A percentile compares a stretch with the other conserved stretches of the same genome.
These are phyloP conservation scores for Lithophane ornitopus DNA, from an alignment of 2,888 invertebrate genomes.

Conservation along the genomic window DNA sequence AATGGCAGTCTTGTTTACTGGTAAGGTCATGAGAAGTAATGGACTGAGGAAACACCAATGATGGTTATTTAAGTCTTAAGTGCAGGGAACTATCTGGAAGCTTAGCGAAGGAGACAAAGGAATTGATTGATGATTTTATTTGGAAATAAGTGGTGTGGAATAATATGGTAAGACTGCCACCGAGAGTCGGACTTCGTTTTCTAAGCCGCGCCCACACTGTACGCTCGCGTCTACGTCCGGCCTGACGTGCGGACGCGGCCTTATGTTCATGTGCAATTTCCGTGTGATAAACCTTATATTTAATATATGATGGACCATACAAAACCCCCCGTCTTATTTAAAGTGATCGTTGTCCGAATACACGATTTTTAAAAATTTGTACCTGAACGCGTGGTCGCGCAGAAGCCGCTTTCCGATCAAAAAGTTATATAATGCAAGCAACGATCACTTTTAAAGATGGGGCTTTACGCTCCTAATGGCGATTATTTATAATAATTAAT, in stretches of 20 bases:
- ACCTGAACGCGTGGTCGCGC: too few relatives aligned
- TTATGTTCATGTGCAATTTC: conserved; percentile 52
- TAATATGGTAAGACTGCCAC: conserved; percentile 15
- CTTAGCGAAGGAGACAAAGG: neutral
- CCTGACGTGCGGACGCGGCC: conserved; percentile 19
- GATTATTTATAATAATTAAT: conserved; percentile 25
- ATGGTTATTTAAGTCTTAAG: neutral
- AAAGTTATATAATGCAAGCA: too few relatives aligned
- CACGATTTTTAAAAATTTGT: too few relatives aligned
- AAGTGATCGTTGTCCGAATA: too few relatives aligned
- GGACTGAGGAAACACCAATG: conserved; percentile 16
- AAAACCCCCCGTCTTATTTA: conserved; percentile 1
- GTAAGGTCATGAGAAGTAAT: conserved; percentile 11
- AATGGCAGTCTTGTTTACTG: conserved; percentile 2
- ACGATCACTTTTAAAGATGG: too few relatives aligned
- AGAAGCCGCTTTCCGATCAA: too few relatives aligned
- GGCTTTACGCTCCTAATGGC: conserved; percentile 45
- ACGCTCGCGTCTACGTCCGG: neutral
- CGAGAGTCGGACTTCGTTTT: conserved; percentile 8
- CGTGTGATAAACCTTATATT: conserved; percentile 45
- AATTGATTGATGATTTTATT: conserved; percentile 24
- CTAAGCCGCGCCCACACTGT: conserved; percentile 14
- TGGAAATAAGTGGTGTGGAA: neutral
- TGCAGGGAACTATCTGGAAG: conserved; percentile 25
- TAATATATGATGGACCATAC: conserved; percentile 45